Evolutionary conservation across 1,140 invertebrate genomes (phyloP).

Genomic region (Charaxes varanes): DNA sequence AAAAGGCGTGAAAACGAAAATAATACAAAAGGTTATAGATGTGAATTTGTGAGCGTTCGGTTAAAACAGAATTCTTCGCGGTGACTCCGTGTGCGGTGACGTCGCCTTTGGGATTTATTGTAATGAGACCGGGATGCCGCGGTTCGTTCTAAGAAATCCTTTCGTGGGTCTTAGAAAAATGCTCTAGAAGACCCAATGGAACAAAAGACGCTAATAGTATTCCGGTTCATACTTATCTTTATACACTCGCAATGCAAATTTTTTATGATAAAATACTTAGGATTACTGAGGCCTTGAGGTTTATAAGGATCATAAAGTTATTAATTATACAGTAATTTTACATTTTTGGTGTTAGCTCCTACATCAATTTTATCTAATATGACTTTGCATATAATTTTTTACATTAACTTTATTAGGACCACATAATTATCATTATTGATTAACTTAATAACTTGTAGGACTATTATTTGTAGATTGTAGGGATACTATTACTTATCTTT

Average conservation of each 20-base stretch:
- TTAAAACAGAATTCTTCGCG: conserved; percentile 70
- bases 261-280: conserved; percentile 5
- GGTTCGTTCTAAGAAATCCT: conserved; percentile 56
- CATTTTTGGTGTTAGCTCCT: too few relatives aligned
- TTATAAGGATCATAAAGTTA: too few relatives aligned
- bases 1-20: conserved; percentile 73
- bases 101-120: conserved; percentile 60
- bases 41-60: conserved; percentile 72
- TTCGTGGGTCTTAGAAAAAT: conserved; percentile 57
- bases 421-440: too few relatives aligned
- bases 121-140: conserved; percentile 57
- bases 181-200: conserved; percentile 19
- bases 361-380: too few relatives aligned
- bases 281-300: conserved; percentile 7
- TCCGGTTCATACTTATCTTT: conserved; percentile 20
- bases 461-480: too few relatives aligned
- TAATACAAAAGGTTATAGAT: conserved; percentile 69
- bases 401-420: too few relatives aligned
- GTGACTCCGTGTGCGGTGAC: conserved; percentile 60
- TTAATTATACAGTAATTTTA: too few relatives aligned
- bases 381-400: too few relatives aligned
- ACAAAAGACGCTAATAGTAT: conserved; percentile 7
- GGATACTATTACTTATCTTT: too few relatives aligned
- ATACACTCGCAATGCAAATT: conserved; percentile 5
- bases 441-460: too few relatives aligned